Percentiles rank a stretch among this genome's conserved stretches.
phyloP scores from a whole-genome alignment of 2,113 vertebrate genomes.

The Nesogale talazaci region DNA sequence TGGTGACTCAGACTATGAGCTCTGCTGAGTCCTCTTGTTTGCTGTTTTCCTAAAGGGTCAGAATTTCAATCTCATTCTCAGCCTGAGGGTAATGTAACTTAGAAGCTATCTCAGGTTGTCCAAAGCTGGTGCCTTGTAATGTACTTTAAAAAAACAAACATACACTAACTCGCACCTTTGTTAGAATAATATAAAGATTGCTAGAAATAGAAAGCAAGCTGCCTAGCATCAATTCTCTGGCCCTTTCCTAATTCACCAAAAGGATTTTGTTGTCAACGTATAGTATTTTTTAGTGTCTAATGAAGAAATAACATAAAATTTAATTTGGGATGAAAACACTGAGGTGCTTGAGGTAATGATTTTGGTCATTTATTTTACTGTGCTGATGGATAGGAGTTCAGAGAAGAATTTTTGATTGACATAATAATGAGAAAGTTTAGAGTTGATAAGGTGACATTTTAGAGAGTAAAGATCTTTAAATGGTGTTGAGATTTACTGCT shows the following conservation, averaged over 20 bases:
- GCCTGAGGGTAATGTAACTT: not conserved
- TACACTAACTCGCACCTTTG: not conserved
- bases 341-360: not conserved
- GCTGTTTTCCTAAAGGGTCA: conserved; percentile 20
- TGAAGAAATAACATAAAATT: conserved; percentile 34
- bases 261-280: conserved; percentile 34
- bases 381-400: conserved; percentile 22
- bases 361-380: conserved; percentile 40
- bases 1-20: conserved; percentile 44
- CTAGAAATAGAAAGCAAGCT: not conserved
- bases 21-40: not conserved
- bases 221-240: conserved; percentile 36
- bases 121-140: not conserved
- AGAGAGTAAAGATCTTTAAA: conserved; percentile 21
- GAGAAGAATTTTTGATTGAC: conserved; percentile 18
- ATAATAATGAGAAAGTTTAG: conserved; percentile 29
- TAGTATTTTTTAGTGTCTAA: not conserved
- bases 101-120: conserved; percentile 10
- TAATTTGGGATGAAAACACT: conserved; percentile 50
- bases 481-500: conserved; percentile 14
- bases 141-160: no score
- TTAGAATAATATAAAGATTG: not conserved
- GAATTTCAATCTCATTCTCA: conserved; percentile 47
- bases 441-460: conserved; percentile 21
- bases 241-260: conserved; percentile 18